Conservation (phyloP, 2,888 invertebrate genomes). For the Pardosa pseudoannulata region DNA sequence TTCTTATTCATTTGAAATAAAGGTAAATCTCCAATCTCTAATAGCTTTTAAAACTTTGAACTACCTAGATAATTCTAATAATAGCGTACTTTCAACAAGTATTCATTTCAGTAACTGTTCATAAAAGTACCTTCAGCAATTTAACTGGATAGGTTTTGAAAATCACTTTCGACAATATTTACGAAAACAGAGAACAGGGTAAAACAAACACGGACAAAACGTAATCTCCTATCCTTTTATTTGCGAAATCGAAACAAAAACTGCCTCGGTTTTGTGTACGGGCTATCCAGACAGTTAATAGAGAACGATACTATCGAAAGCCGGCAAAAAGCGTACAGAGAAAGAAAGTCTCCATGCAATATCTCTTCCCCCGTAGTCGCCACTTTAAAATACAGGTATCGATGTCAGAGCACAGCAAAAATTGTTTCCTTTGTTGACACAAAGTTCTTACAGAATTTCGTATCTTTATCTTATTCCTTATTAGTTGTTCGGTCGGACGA, state of each 20-base stretch:
- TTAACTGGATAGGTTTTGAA: too few relatives aligned
- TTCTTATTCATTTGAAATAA: too few relatives aligned
- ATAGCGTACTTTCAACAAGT: too few relatives aligned
- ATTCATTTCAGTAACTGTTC: too few relatives aligned
- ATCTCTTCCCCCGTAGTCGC: background rate
- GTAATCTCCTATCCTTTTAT: constrained; percentile 1
- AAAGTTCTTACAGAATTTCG: constrained; percentile 43
- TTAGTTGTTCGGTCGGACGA: constrained; percentile 41
- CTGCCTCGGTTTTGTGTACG: background rate
- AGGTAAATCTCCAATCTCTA: too few relatives aligned
- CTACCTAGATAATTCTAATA: too few relatives aligned
- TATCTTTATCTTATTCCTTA: constrained; percentile 58
- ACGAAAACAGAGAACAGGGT: background rate
- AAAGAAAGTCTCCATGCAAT: background rate
- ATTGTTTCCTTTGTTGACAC: constrained; percentile 68
- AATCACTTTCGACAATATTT: background rate
- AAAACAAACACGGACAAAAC: background rate
- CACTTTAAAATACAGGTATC: background rate
- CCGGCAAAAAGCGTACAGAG: background rate
- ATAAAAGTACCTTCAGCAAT: too few relatives aligned
- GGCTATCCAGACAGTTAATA: background rate
- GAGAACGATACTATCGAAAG: background rate
- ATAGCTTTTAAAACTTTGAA: too few relatives aligned
- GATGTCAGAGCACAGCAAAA: constrained; percentile 25
- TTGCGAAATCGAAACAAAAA: background rate